A percentile compares a stretch with the other conserved stretches of the same genome.
These are phyloP conservation scores for Gryllus bimaculatus DNA, from an alignment of 1,140 invertebrate genomes.

Conservation along the genomic window DNA sequence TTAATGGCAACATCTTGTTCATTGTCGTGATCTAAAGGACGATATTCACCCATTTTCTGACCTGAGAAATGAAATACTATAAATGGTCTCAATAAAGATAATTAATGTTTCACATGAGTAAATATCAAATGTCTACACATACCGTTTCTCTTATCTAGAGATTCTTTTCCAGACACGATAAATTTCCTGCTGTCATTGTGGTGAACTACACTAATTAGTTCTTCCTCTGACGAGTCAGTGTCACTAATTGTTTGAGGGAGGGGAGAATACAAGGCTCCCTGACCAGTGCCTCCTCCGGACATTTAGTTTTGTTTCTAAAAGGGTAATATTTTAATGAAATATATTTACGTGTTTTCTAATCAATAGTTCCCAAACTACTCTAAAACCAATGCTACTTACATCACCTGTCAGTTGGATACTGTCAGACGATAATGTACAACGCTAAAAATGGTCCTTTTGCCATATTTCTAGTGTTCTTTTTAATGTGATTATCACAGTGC, in stretches of 20 bases:
- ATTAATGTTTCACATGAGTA: background rate
- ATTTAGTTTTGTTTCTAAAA: slow-evolving; percentile 19
- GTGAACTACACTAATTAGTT: slow-evolving; percentile 19
- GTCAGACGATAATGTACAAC: background rate
- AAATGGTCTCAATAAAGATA: background rate
- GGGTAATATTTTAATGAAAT: background rate
- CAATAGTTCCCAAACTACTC: background rate
- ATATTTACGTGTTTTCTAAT: background rate
- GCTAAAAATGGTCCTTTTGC: background rate
- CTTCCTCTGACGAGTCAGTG: slow-evolving; percentile 22
- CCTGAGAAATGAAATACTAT: slow-evolving; percentile 11
- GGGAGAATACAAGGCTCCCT: slow-evolving; percentile 22
- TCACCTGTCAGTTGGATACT: slow-evolving; percentile 3
- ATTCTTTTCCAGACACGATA: slow-evolving; percentile 13
- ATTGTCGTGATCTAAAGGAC: slow-evolving; percentile 14
- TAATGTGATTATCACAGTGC: background rate
- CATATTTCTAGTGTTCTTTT: slow-evolving; percentile 4
- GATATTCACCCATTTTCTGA: slow-evolving; percentile 21
- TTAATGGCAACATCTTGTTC: slow-evolving; percentile 15
- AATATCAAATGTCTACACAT: background rate
- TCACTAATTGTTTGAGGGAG: slow-evolving; percentile 20
- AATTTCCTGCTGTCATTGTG: slow-evolving; percentile 19
- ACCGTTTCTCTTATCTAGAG: slow-evolving; percentile 8
- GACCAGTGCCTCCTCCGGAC: slow-evolving; percentile 19
- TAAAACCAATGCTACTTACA: slow-evolving; percentile 7